phyloP scores from a whole-genome alignment of 2,888 invertebrate species.

The Peribatodes rhomboidaria region DNA sequence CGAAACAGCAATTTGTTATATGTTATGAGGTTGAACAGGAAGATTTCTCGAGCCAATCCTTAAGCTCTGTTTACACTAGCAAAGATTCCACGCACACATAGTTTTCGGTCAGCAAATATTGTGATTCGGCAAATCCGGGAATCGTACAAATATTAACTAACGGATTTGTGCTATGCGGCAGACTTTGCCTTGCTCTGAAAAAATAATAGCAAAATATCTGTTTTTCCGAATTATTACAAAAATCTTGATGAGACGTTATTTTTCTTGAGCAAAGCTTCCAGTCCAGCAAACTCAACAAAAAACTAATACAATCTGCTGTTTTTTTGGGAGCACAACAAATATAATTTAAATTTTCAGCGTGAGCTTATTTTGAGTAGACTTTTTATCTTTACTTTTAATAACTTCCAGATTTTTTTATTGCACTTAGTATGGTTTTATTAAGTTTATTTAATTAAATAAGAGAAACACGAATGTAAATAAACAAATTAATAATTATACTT shows the following conservation, averaged over 20 bases:
- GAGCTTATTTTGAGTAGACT: too few species aligned
- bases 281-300: too few species aligned
- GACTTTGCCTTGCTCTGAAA: neutral
- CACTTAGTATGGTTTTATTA: neutral
- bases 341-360: too few species aligned
- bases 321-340: too few species aligned
- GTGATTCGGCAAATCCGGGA: conserved; percentile 22
- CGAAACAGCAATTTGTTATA: too few species aligned
- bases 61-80: conserved; percentile 25
- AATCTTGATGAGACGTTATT: too few species aligned
- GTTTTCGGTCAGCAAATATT: conserved; percentile 34
- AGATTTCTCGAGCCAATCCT: conserved; percentile 6
- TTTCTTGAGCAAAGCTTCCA: too few species aligned
- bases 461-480: conserved; percentile 45
- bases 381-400: neutral
- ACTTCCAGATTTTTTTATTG: neutral
- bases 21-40: neutral
- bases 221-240: too few species aligned
- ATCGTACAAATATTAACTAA: conserved; percentile 34
- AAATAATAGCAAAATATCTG: neutral
- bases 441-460: conserved; percentile 11
- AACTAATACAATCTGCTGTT: too few species aligned
- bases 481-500: conserved; percentile 7
- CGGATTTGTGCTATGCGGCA: conserved; percentile 11
- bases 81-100: conserved; percentile 26